Base-by-base conservation (phyloP, 1,140 invertebrate species). In the Euborellia annulipes region DNA sequence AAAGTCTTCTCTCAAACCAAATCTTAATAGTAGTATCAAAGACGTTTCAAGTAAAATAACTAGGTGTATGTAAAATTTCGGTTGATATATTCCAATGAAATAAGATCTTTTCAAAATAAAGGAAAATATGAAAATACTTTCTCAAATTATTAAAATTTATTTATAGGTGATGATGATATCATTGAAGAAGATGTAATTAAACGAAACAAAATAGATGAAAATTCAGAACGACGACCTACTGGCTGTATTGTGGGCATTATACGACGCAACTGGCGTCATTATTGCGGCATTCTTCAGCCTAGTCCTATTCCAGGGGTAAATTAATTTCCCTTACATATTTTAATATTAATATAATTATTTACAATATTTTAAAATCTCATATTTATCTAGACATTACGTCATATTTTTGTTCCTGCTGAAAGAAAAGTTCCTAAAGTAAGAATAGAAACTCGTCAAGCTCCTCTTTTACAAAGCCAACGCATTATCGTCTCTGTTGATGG, bases 191-290 rank as follows among this genome's bases (percentile, higher is more conserved):
- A 81, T 40, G 63, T 72, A 41, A 59, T 63, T 42, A 60, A 65
- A 52, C 47, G 58, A 50, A 55, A 58, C 52, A 43, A 58, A 36
- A 63, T 59, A 58, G 49, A 55, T 50, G 32, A 47, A 53, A 21
- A 60, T 13, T 51, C 54, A 39, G 62, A 77, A 51, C 68, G 64
- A 43, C 75, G 70, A 57, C 88, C 85, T 16, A 95, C 86, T 4
- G 94, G 85, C 1, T 72, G 73, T 58, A 77, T 99, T 48, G 91
- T 98, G 39, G 93, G 90, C 14, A 94, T 99, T 50, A 87, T 98
- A 38, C 78, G 84, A 49, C 72, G 95, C 50, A 98, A 97, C 60
- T 98, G 93, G 92, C 68, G 91, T 22, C 88, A 91, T 53, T 94
- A 92, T 63, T 98, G 94, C 70, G 95, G 95, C 21, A 92, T 97